Conservation (phyloP, 2,888 invertebrate species). For the Acronicta aceris region DNA sequence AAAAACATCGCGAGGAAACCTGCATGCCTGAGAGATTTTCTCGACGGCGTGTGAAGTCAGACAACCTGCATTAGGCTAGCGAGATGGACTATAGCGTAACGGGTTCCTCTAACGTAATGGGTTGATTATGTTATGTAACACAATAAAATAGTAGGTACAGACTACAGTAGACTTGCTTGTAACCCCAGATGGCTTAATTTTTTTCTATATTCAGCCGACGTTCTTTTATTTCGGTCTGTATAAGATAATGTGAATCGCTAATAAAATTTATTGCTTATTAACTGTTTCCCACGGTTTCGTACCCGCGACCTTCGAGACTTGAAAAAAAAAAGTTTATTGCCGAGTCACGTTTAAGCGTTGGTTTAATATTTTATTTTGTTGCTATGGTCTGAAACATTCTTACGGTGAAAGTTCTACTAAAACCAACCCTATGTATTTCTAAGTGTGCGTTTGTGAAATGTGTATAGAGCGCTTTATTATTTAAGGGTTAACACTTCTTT, state of each 20-base stretch:
- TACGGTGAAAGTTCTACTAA: conserved; percentile 20
- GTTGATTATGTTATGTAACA: too few relatives aligned
- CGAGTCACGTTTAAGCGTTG: conserved; percentile 50
- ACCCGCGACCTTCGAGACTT: conserved; percentile 47
- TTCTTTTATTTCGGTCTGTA: conserved; percentile 39
- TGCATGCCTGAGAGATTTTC: too few relatives aligned
- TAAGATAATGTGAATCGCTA: conserved; percentile 49
- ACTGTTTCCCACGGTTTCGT: conserved; percentile 41
- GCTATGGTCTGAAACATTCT: conserved; percentile 41
- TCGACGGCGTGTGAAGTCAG: too few relatives aligned
- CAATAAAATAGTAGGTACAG: too few relatives aligned
- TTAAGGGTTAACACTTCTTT: conserved; percentile 2
- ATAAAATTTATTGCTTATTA: conserved; percentile 51
- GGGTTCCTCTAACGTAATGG: too few relatives aligned
- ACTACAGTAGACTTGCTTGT: too few relatives aligned
- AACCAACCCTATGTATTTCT: conserved; percentile 21
- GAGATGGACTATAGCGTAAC: too few relatives aligned
- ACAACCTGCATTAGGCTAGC: too few relatives aligned
- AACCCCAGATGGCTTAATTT: too few relatives aligned
- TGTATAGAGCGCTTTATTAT: conserved; percentile 19
- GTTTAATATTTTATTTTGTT: conserved; percentile 51
- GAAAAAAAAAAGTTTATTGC: conserved; percentile 52
- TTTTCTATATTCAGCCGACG: too few relatives aligned
- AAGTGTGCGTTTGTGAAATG: conserved; percentile 16
- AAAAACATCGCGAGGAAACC: too few relatives aligned